Percentiles rank a stretch among this genome's conserved stretches.
Conservation (phyloP, 2,888 invertebrate species). For the Malthinus flaveolus region DNA sequence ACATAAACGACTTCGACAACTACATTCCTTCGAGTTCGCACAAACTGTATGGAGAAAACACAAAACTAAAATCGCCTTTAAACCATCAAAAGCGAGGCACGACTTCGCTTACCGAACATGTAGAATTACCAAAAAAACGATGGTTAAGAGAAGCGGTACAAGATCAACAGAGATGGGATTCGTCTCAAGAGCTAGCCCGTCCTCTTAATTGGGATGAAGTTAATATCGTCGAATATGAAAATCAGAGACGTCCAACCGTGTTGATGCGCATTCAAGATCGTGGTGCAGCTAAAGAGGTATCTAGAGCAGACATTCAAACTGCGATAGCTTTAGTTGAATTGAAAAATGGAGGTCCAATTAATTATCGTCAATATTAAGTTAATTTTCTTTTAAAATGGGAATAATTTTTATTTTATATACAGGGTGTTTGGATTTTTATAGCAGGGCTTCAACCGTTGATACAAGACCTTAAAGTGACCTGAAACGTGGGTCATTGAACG, state of each 20-base stretch:
- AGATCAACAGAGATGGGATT: conserved; percentile 48
- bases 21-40: conserved; percentile 9
- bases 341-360: conserved; percentile 47
- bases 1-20: conserved; percentile 11
- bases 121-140: conserved; percentile 60
- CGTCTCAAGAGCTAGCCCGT: conserved; percentile 56
- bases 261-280: conserved; percentile 53
- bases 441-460: no score
- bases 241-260: conserved; percentile 60
- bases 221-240: conserved; percentile 47
- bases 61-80: conserved; percentile 3
- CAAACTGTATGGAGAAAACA: background rate
- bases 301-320: conserved; percentile 59
- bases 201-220: conserved; percentile 57
- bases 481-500: conserved; percentile 3
- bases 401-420: no score
- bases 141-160: conserved; percentile 61
- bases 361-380: conserved; percentile 27
- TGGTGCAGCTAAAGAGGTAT: conserved; percentile 42
- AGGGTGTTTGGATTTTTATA: no score
- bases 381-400: background rate
- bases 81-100: conserved; percentile 35
- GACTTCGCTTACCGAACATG: conserved; percentile 20
- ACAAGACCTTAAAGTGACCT: no score
- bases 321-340: conserved; percentile 65